A percentile compares a stretch with the other conserved stretches of the same genome.
Conservation (phyloP, 2,797 vertebrate species). For the Lepilemur ruficaudatus region DNA sequence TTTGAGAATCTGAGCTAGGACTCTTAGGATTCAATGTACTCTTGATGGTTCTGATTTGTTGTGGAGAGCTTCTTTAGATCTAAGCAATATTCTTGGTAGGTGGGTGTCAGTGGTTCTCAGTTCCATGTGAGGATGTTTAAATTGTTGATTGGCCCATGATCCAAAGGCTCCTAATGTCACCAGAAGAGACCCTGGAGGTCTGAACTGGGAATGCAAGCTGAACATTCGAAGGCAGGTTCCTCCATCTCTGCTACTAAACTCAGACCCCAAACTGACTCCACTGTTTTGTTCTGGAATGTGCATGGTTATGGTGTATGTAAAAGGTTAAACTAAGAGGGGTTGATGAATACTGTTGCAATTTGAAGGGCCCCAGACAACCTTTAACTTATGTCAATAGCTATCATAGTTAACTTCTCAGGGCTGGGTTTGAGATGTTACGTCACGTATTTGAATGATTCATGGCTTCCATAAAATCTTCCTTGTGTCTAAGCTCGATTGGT, state of each 20-base stretch:
- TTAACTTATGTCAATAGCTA: neutral
- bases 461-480: constrained; percentile 21
- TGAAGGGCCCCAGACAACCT: neutral
- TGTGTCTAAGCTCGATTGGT: neutral
- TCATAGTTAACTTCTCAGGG: neutral
- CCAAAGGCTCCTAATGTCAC: neutral
- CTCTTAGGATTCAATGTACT: neutral
- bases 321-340: neutral
- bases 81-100: neutral
- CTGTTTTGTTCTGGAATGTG: neutral
- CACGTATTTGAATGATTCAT: neutral
- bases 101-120: neutral
- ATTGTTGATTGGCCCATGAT: neutral
- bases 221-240: neutral
- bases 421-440: neutral
- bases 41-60: neutral
- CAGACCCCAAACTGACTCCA: neutral
- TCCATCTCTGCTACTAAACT: neutral
- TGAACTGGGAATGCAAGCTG: neutral
- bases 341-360: neutral
- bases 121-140: neutral
- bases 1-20: neutral
- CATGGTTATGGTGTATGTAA: neutral
- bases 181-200: neutral
- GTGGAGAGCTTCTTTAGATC: neutral